Evolutionary conservation across 2,797 vertebrate genomes (phyloP), one percentile per base, ranked within the genome.

Genomic region (Poeciliopsis paucimaculata): DNA sequence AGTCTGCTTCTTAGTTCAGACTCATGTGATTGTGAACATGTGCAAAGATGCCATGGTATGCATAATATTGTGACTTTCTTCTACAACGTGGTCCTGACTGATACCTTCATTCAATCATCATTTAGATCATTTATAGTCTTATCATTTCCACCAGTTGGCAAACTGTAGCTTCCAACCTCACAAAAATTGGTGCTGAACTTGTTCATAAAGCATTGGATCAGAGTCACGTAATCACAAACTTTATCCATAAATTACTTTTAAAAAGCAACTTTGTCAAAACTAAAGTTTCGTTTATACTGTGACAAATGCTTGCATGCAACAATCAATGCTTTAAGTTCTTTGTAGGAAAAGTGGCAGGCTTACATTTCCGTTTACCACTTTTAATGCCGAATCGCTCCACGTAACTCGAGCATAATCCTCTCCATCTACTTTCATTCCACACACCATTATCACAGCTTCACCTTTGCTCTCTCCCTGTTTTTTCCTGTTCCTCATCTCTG

Each of bases 391-490:
- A 79, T 82, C 77, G 57, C 62, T 84, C 72, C 53, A 41, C 83
- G 79, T 73, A 82, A 80, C 64, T 88, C 75, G 39, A 75, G 84
- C 47, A 26, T 78, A 73, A 82, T 81, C 78, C 53, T 82, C 82
- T 81, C 77, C 80, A 45, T 86, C 31, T 86, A 79, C 68, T 62
- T 55, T 82, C 77, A 79, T 76, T 73, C 80, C 43, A 68, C 82
- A 80, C 75, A 76, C 84, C 83, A 84, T 90, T 87, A 91, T 91
- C 84, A 83, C 83, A 80, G 62, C 82, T 77, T 90, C 82, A 91
- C 90, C 89, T 87, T 89, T 90, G 68, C 83, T 82, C 83, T 80
- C 77, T 81, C 74, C 1, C 77, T 64, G 74, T 66, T 71, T 73
- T 12, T 47, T 60, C 73, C 79, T 77, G 78, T 39, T 73, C 77